phyloP scores from a whole-genome alignment of 2,113 vertebrate species.

The Manacus vitellinus region DNA sequence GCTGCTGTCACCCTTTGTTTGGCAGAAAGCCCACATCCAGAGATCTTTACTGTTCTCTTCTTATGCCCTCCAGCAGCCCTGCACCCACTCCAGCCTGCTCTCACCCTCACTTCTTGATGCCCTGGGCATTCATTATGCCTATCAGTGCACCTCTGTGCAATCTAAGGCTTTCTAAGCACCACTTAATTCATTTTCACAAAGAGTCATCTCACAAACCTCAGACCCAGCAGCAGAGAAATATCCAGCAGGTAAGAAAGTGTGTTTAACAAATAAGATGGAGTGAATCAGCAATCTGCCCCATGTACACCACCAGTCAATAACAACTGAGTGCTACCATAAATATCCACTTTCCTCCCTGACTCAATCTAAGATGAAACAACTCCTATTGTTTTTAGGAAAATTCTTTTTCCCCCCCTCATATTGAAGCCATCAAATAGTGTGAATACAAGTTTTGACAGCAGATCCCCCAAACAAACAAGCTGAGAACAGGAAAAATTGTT shows the following conservation, averaged over 20 bases:
- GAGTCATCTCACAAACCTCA: not conserved
- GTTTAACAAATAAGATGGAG: not conserved
- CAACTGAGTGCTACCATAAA: not conserved
- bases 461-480: not conserved
- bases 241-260: not conserved
- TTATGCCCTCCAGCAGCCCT: not conserved
- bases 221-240: not conserved
- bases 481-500: not conserved
- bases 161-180: not conserved
- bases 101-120: not conserved
- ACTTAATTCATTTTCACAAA: not conserved
- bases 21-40: not conserved
- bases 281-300: not conserved
- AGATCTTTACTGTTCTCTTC: not conserved
- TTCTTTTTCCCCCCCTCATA: rapidly evolving
- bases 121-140: not conserved
- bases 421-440: not conserved
- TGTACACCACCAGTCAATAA: not conserved
- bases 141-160: not conserved
- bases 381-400: not conserved
- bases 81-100: not conserved
- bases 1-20: not conserved
- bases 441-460: not conserved
- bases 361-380: not conserved
- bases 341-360: not conserved